Percentiles rank a stretch among this genome's conserved stretches.
Conservation (phyloP, 1,140 invertebrate species). For the Drosophila pachea region DNA sequence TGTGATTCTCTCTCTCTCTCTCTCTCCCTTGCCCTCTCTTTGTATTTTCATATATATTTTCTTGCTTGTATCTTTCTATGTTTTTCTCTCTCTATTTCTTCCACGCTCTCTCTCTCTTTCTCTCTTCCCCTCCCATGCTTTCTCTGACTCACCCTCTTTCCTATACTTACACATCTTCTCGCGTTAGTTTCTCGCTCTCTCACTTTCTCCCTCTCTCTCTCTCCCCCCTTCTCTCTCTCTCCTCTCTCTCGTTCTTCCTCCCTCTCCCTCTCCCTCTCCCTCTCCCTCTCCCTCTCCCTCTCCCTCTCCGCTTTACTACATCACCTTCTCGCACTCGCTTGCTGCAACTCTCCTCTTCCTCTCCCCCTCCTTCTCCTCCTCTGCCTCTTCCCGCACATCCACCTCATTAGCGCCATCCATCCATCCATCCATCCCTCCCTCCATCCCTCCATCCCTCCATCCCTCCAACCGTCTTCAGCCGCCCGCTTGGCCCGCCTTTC, state of each 20-base stretch:
- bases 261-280: not conserved
- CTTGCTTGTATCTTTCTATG: not conserved
- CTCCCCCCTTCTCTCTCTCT: not conserved
- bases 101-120: not conserved
- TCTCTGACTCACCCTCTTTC: too few relatives aligned
- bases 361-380: too few relatives aligned
- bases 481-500: slow-evolving; percentile 28
- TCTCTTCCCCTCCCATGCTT: too few relatives aligned
- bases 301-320: too few relatives aligned
- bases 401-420: too few relatives aligned
- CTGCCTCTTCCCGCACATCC: too few relatives aligned
- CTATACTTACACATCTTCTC: too few relatives aligned
- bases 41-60: not conserved
- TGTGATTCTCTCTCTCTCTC: not conserved
- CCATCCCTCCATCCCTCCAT: not conserved
- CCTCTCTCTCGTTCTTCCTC: not conserved
- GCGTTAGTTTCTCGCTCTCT: not conserved
- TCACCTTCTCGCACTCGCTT: too few relatives aligned
- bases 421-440: too few relatives aligned
- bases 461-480: not conserved
- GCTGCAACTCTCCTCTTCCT: too few relatives aligned
- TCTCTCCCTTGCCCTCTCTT: not conserved
- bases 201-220: not conserved
- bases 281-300: not conserved
- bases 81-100: not conserved